Conservation (phyloP, 2,888 invertebrate species). For the Minunthozetes semirufus region DNA sequence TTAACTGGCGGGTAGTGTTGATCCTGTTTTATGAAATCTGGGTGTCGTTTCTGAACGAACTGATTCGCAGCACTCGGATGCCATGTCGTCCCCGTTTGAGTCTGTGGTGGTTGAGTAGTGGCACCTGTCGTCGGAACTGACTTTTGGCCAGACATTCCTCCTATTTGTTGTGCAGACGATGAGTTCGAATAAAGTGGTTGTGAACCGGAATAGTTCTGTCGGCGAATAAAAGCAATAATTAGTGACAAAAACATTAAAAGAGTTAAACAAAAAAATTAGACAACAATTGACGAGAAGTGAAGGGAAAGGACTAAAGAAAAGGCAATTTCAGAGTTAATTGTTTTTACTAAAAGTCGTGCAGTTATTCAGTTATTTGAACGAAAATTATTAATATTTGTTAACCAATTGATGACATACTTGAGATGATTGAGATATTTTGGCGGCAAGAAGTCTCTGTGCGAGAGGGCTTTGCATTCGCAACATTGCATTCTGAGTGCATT, state of each 20-base stretch:
- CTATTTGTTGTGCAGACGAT: slow-evolving; percentile 23
- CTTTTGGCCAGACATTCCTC: slow-evolving; percentile 20
- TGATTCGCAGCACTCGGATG: slow-evolving; percentile 19
- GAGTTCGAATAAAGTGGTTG: slow-evolving; percentile 11
- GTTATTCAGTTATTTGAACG: background rate
- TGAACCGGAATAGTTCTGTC: slow-evolving; percentile 20
- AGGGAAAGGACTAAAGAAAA: too few relatives aligned
- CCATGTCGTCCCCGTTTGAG: slow-evolving; percentile 32
- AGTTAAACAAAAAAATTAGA: background rate
- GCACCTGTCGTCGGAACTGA: slow-evolving; percentile 22
- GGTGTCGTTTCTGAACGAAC: slow-evolving; percentile 42
- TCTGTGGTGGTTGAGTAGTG: slow-evolving; percentile 4
- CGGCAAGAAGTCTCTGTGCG: slow-evolving; percentile 41
- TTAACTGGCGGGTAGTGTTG: slow-evolving; percentile 47
- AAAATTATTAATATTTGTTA: background rate
- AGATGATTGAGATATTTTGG: slow-evolving; percentile 32
- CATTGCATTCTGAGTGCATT: slow-evolving; percentile 38
- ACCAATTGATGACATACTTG: background rate
- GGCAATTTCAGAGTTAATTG: too few relatives aligned
- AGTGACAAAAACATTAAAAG: background rate
- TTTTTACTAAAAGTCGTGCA: background rate
- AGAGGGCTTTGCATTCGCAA: slow-evolving; percentile 41
- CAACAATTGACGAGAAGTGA: background rate
- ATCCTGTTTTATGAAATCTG: slow-evolving; percentile 43
- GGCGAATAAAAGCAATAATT: background rate